Percentiles rank a stretch among this genome's conserved stretches.
Evolutionary conservation across 2,797 vertebrate genomes (phyloP).

Genomic region (Leucoraja ocellata): DNA sequence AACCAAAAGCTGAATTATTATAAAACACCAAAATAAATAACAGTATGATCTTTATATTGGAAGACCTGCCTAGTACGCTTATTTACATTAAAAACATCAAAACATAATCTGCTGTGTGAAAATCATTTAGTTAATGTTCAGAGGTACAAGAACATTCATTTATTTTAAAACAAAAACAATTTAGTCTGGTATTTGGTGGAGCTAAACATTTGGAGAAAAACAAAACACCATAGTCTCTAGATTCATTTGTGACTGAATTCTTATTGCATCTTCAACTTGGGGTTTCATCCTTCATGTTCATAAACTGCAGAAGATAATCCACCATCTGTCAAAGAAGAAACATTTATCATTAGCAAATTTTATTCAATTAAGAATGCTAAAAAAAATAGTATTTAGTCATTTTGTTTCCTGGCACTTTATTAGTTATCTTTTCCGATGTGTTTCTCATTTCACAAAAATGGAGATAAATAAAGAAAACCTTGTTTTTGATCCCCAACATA

Average conservation of each 20-base stretch:
- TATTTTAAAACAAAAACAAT: slow-evolving; percentile 47
- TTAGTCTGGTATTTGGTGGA: slow-evolving; percentile 47
- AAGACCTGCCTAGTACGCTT: slow-evolving; percentile 53
- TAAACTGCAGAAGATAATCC: slow-evolving; percentile 60
- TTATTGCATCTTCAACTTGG: slow-evolving; percentile 56
- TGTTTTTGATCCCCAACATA: not conserved
- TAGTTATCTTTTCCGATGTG: not conserved
- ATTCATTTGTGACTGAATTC: slow-evolving; percentile 41
- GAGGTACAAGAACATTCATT: slow-evolving; percentile 49
- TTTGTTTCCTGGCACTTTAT: not conserved
- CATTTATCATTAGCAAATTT: slow-evolving; percentile 14
- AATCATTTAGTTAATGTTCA: slow-evolving; percentile 46
- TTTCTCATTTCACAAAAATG: not conserved
- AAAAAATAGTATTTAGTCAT: not conserved
- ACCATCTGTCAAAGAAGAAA: slow-evolving; percentile 56
- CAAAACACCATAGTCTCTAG: slow-evolving; percentile 45
- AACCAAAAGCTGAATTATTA: slow-evolving; percentile 38
- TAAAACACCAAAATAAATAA: slow-evolving; percentile 41
- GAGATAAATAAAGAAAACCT: not conserved
- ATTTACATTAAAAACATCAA: slow-evolving; percentile 49
- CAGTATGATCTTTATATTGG: slow-evolving; percentile 46
- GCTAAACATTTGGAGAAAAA: slow-evolving; percentile 43
- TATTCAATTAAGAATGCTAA: not conserved
- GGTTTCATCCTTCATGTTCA: slow-evolving; percentile 55
- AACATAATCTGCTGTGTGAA: slow-evolving; percentile 46